Conservation (phyloP, 2,797 vertebrate species). For the Hippocampus kuda region DNA sequence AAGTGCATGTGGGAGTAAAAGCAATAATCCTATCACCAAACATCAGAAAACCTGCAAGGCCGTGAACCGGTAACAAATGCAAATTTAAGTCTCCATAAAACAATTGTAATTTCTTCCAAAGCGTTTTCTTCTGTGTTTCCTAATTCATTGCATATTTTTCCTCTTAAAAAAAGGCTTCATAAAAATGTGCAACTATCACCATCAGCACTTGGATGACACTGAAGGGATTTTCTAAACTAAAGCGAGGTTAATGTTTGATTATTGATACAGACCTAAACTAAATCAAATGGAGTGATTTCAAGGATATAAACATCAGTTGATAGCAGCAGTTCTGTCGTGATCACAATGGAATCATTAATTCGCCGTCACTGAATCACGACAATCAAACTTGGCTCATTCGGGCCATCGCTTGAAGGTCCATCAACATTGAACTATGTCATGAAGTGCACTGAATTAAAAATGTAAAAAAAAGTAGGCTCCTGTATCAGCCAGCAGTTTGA, state of each 20-base stretch:
- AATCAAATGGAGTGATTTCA: background rate
- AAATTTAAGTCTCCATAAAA: background rate
- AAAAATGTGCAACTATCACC: background rate
- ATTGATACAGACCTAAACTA: background rate
- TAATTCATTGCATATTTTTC: background rate
- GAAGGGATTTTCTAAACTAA: background rate
- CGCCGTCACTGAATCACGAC: background rate
- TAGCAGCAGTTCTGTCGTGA: background rate
- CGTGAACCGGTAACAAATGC: background rate
- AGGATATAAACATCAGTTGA: background rate
- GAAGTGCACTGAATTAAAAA: background rate
- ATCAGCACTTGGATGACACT: background rate
- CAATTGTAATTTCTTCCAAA: background rate
- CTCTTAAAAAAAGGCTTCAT: background rate
- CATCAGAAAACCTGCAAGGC: background rate
- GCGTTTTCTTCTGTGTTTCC: background rate
- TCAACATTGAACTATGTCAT: background rate
- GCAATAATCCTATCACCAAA: background rate
- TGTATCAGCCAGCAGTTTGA: background rate
- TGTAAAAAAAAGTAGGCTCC: background rate
- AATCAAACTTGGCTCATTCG: background rate
- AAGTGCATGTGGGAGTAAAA: background rate
- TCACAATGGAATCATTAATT: background rate
- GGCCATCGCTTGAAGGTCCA: background rate
- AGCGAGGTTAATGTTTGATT: background rate